Conservation (phyloP, 2,888 invertebrate genomes). For the Heliconius cydno region DNA sequence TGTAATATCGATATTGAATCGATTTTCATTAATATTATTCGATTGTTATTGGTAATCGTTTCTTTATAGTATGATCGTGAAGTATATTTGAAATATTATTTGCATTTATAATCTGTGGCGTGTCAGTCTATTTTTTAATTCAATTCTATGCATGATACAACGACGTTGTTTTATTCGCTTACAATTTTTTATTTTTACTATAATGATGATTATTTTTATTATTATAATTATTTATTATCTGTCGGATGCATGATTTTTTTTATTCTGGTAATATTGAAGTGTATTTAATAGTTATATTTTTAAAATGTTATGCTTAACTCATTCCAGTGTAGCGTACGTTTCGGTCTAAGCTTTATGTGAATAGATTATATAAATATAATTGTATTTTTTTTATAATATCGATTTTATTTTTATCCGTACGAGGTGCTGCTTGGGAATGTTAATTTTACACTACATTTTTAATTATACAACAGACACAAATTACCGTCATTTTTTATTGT, state of each 20-base stretch:
- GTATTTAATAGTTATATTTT: slow-evolving; percentile 52
- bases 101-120: slow-evolving; percentile 74
- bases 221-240: slow-evolving; percentile 49
- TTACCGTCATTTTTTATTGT: slow-evolving; percentile 43
- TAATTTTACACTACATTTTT: slow-evolving; percentile 57
- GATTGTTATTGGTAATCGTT: slow-evolving; percentile 19
- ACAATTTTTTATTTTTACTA: slow-evolving; percentile 68
- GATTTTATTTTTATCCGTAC: slow-evolving; percentile 64
- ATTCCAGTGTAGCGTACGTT: slow-evolving; percentile 78
- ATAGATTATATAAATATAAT: slow-evolving; percentile 64
- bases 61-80: slow-evolving; percentile 2
- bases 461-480: slow-evolving; percentile 51
- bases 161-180: slow-evolving; percentile 71
- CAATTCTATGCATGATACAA: slow-evolving; percentile 62
- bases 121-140: slow-evolving; percentile 48
- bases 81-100: slow-evolving; percentile 48
- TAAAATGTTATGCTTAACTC: slow-evolving; percentile 72
- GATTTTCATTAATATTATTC: neutral
- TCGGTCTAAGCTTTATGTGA: slow-evolving; percentile 77
- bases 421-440: slow-evolving; percentile 72
- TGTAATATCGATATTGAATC: slow-evolving; percentile 7
- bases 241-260: slow-evolving; percentile 49
- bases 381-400: slow-evolving; percentile 71
- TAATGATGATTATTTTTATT: slow-evolving; percentile 61
- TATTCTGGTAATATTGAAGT: slow-evolving; percentile 45